Percentiles rank a stretch among this genome's conserved stretches.
Conservation (phyloP, 2,797 vertebrate species). For the Cyprinodon diabolis region DNA sequence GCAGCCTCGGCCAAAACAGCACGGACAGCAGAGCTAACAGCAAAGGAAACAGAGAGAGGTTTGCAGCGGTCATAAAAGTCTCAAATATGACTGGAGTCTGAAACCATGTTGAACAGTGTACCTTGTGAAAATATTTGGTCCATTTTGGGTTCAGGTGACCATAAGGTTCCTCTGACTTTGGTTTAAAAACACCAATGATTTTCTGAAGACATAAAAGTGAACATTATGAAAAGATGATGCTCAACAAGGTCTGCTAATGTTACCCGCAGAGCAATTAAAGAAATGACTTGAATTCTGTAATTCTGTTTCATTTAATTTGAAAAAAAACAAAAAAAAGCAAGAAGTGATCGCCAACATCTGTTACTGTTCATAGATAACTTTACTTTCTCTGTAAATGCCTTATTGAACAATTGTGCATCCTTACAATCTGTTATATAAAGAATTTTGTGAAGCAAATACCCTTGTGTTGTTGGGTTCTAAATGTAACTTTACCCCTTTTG, state of each 20-base stretch:
- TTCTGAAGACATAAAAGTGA: constrained; percentile 79
- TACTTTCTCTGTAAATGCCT: not conserved
- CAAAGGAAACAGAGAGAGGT: not conserved
- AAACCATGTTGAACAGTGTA: constrained; percentile 12
- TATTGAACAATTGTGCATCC: not conserved
- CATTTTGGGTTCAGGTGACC: constrained; percentile 98
- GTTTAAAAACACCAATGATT: constrained; percentile 96
- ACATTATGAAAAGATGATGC: not conserved
- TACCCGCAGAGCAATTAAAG: not conserved
- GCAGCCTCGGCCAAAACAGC: constrained; percentile 97
- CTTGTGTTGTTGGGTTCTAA: not conserved
- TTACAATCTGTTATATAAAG: not conserved
- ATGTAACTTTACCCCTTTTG: constrained; percentile 85
- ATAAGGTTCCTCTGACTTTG: constrained; percentile 99
- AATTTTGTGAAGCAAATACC: not conserved
- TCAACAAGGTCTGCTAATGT: not conserved
- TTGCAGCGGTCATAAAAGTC: not conserved
- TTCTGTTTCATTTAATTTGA: not conserved
- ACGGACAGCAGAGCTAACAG: constrained; percentile 90
- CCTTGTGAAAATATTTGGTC: constrained; percentile 99
- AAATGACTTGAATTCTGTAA: not conserved
- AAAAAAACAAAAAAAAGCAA: not conserved
- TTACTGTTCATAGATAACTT: not conserved
- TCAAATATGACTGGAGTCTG: too few species aligned
- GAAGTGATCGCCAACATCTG: too few species aligned